phyloP scores from a whole-genome alignment of 2,113 vertebrate species.

The Narcine bancroftii region DNA sequence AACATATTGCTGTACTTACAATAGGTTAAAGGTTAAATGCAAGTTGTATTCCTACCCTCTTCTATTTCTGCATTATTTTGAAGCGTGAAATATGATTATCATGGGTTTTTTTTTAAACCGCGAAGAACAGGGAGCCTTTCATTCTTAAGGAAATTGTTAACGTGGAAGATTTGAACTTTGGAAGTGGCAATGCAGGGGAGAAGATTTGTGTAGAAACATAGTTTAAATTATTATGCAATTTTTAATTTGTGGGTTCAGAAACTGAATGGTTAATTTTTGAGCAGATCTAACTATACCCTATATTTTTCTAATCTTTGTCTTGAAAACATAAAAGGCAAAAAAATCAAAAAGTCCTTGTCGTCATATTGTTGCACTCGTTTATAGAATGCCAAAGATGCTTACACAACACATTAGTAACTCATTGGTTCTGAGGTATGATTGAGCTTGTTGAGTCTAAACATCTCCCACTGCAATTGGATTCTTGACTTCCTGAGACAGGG shows the following conservation, averaged over 20 bases:
- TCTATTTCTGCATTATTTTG: neutral
- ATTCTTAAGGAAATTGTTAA: neutral
- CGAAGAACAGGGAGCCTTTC: neutral
- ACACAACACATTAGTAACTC: too few species aligned
- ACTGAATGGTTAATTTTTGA: neutral
- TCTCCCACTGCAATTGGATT: too few species aligned
- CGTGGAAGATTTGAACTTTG: neutral
- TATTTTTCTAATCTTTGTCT: neutral
- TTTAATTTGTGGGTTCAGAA: neutral
- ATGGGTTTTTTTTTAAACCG: neutral
- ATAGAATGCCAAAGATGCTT: neutral
- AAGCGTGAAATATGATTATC: neutral
- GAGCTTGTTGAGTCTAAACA: too few species aligned
- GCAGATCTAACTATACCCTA: neutral
- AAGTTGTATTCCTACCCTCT: neutral
- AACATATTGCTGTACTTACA: neutral
- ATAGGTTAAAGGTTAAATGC: neutral
- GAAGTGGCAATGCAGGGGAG: too few species aligned
- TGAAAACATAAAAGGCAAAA: neutral
- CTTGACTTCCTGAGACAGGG: too few species aligned
- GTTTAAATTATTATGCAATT: neutral
- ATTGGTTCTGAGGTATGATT: too few species aligned
- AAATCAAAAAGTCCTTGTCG: slow-evolving; percentile 6
- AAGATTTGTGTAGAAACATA: neutral
- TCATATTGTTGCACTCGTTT: neutral